A percentile compares a stretch with the other conserved stretches of the same genome.
phyloP scores from a whole-genome alignment of 2,113 vertebrate species.

The Ictidomys tridecemlineatus region DNA sequence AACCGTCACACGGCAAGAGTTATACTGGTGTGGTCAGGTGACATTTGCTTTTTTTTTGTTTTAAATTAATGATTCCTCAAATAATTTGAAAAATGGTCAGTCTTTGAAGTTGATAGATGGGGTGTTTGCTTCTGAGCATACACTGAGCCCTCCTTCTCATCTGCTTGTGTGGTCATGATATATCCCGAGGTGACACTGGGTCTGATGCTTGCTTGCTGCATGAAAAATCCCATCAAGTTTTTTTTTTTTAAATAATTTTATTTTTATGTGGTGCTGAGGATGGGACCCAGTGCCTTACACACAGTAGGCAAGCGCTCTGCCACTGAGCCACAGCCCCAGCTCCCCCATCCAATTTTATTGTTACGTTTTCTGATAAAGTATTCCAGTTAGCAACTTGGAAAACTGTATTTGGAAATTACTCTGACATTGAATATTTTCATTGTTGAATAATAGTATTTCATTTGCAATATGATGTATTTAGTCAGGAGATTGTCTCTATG shows the following conservation, averaged over 20 bases:
- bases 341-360: background rate
- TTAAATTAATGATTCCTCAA: background rate
- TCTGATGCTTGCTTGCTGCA: background rate
- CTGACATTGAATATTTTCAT: background rate
- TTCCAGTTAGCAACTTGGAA: background rate
- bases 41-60: background rate
- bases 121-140: background rate
- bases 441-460: background rate
- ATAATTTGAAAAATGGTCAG: background rate
- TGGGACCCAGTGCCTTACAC: too few species aligned
- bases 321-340: too few species aligned
- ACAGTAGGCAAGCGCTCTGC: too few species aligned
- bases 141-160: background rate
- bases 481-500: background rate
- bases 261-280: too few species aligned
- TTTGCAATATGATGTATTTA: background rate
- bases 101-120: background rate
- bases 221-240: background rate
- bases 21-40: too few species aligned
- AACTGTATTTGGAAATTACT: background rate
- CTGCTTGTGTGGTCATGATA: background rate
- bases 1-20: background rate
- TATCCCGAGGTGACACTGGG: background rate
- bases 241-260: too few species aligned
- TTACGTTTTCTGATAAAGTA: background rate